Conservation (phyloP, 1,140 invertebrate genomes). For the Bombus waltoni region DNA sequence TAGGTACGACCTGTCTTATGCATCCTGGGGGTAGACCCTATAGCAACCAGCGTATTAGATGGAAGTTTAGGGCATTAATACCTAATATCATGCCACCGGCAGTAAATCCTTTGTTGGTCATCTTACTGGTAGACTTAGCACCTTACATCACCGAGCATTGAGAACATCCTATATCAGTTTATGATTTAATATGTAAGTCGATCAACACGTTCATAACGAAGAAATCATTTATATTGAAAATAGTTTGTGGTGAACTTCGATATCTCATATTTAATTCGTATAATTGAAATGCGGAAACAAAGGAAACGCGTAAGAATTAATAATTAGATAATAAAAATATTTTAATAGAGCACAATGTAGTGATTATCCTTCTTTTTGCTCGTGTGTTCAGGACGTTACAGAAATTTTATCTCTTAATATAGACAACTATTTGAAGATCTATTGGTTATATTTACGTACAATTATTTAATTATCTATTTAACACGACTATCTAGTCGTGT, state of each 20-base stretch:
- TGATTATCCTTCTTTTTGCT: neutral
- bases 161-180: conserved; percentile 55
- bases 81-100: conserved; percentile 76
- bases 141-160: conserved; percentile 67
- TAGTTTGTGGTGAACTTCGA: neutral
- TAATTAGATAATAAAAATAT: neutral
- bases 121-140: conserved; percentile 76
- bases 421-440: no score
- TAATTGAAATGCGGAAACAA: neutral
- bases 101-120: conserved; percentile 81
- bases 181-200: conserved; percentile 21
- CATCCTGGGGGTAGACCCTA: conserved; percentile 69
- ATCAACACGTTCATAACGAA: conserved; percentile 4
- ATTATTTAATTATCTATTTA: no score
- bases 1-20: conserved; percentile 77
- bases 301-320: neutral
- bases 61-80: conserved; percentile 81
- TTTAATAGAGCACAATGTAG: neutral
- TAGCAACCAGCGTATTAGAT: conserved; percentile 75
- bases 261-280: neutral
- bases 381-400: neutral
- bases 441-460: no score
- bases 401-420: neutral
- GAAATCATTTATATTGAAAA: neutral
- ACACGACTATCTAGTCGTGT: no score